Conservation (phyloP, 1,140 invertebrate species). For the Nilaparvata lugens region DNA sequence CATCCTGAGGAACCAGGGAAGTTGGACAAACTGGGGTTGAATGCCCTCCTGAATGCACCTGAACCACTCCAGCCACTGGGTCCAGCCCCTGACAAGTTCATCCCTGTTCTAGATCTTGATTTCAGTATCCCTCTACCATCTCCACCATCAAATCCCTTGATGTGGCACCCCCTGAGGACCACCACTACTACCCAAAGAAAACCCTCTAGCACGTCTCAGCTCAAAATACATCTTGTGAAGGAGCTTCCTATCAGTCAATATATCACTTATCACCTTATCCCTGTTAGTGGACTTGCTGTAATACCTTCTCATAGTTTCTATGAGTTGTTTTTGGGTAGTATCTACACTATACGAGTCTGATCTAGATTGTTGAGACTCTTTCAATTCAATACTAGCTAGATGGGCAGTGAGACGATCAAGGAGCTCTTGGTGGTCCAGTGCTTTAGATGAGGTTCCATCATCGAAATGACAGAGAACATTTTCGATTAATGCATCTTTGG, state of each 20-base stretch:
- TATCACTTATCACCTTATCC: conserved; percentile 56
- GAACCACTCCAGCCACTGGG: background rate
- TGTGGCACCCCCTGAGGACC: conserved; percentile 25
- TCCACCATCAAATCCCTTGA: background rate
- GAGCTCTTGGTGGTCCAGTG: conserved; percentile 49
- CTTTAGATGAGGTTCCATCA: conserved; percentile 25
- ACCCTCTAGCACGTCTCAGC: conserved; percentile 54
- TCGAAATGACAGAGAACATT: conserved; percentile 55
- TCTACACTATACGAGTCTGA: conserved; percentile 42
- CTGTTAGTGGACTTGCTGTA: conserved; percentile 52
- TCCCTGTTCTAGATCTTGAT: background rate
- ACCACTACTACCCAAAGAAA: conserved; percentile 29
- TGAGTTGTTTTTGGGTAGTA: conserved; percentile 42
- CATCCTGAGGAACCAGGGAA: background rate
- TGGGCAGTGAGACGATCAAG: conserved; percentile 54
- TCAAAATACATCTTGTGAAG: conserved; percentile 63
- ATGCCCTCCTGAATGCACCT: too few species aligned
- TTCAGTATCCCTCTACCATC: background rate
- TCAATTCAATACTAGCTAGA: conserved; percentile 37
- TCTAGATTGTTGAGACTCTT: conserved; percentile 30
- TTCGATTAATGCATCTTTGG: conserved; percentile 44
- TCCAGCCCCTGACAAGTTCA: background rate
- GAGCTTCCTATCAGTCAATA: conserved; percentile 57
- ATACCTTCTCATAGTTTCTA: conserved; percentile 55
- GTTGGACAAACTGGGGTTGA: too few species aligned